Evolutionary conservation across 2,888 invertebrate species (phyloP).

Genomic region (Octonoba sinensis): DNA sequence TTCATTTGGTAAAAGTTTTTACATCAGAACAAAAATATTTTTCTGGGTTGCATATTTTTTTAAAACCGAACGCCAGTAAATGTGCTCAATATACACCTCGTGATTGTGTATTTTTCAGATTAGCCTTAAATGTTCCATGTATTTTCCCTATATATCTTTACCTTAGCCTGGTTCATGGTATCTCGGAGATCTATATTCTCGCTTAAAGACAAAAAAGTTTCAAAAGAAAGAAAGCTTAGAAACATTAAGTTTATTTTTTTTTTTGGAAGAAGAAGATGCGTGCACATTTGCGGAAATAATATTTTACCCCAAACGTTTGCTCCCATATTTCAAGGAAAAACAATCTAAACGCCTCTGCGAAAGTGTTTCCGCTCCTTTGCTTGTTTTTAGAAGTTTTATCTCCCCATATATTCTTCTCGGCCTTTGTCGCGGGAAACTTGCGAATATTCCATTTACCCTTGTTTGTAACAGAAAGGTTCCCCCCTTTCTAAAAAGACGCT

Average conservation of each 20-base stretch:
- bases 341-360: conserved; percentile 53
- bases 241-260: conserved; percentile 34
- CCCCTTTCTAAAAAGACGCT: conserved; percentile 35
- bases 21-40: no score
- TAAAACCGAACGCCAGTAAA: no score
- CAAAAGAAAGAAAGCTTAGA: conserved; percentile 24
- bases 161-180: no score
- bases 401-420: conserved; percentile 49
- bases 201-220: conserved; percentile 11
- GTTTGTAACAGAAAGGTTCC: conserved; percentile 42
- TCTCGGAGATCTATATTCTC: no score
- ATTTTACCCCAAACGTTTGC: conserved; percentile 57
- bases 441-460: conserved; percentile 57
- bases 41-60: no score
- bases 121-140: no score
- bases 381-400: conserved; percentile 60
- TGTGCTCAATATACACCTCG: no score
- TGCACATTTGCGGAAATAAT: conserved; percentile 51
- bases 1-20: background rate
- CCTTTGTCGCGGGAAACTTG: conserved; percentile 53
- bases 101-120: no score
- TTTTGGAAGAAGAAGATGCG: conserved; percentile 2
- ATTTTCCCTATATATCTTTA: no score
- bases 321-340: conserved; percentile 59
- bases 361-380: conserved; percentile 57